phyloP scores from a whole-genome alignment of 2,888 invertebrate genomes.

The Callosobruchus maculatus region DNA sequence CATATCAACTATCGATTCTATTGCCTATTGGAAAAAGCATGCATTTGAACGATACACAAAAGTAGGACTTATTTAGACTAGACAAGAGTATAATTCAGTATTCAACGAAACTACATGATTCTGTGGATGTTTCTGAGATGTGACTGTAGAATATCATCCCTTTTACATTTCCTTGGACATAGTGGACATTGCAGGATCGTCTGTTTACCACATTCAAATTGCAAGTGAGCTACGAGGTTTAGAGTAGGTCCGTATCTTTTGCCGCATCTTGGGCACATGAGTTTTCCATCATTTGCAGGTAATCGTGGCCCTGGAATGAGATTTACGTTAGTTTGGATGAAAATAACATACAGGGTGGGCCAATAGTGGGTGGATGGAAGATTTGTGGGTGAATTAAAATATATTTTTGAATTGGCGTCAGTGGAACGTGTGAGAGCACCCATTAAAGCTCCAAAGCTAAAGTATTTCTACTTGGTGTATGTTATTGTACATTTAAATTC shows the following conservation, averaged over 20 bases:
- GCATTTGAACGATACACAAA: too few species aligned
- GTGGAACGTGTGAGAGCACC: too few species aligned
- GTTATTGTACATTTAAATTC: too few species aligned
- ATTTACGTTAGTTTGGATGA: background rate
- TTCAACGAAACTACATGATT: slow-evolving; percentile 17
- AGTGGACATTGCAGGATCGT: background rate
- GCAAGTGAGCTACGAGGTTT: background rate
- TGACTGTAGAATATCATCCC: slow-evolving; percentile 6
- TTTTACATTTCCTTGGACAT: background rate
- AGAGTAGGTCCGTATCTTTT: background rate
- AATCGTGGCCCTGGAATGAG: background rate
- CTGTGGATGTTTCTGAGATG: slow-evolving; percentile 37
- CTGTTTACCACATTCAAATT: background rate
- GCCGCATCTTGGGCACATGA: background rate
- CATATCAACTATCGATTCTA: background rate
- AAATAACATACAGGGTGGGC: too few species aligned
- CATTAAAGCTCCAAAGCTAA: too few species aligned
- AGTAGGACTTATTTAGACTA: background rate
- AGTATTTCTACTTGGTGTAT: too few species aligned
- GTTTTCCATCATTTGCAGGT: background rate
- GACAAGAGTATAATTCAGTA: background rate
- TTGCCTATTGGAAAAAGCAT: background rate
- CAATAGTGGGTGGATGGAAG: too few species aligned
- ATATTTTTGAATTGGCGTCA: too few species aligned
- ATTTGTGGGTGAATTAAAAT: too few species aligned